Conservation (phyloP, 2,113 vertebrate genomes). For the Centropus unirufus region DNA sequence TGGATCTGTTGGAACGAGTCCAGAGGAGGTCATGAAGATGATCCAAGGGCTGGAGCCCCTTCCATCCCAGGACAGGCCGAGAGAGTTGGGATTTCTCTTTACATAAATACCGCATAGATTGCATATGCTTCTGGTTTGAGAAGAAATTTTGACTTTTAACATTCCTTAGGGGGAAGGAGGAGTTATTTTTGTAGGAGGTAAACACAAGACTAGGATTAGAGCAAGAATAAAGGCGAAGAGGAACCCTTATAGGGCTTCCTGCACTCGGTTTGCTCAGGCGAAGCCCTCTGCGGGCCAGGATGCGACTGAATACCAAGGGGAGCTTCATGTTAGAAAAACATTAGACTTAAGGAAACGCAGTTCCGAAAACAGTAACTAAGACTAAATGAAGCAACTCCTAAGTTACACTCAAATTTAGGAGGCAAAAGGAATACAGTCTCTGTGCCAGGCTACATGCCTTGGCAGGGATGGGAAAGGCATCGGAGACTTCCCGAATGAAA, state of each 20-base stretch:
- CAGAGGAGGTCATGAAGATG: too few relatives aligned
- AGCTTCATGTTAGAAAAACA: not conserved
- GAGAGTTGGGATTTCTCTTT: not conserved
- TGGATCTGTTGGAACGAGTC: too few relatives aligned
- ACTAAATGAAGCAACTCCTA: not conserved
- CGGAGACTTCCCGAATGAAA: conserved; percentile 12
- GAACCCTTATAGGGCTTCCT: not conserved
- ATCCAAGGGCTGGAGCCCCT: too few relatives aligned
- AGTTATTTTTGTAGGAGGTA: not conserved
- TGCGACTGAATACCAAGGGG: not conserved
- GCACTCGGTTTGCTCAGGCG: not conserved
- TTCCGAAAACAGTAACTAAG: not conserved
- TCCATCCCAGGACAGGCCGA: too few relatives aligned
- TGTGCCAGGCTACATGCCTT: not conserved
- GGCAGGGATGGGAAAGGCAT: not conserved
- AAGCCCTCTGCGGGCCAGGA: not conserved
- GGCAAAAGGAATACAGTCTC: not conserved
- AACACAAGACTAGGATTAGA: not conserved
- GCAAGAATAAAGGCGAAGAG: not conserved
- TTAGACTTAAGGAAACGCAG: not conserved
- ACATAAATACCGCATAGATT: not conserved
- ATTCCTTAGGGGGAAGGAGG: not conserved
- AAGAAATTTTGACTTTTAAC: not conserved
- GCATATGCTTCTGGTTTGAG: not conserved
- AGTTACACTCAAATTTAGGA: not conserved